Conservation (phyloP, 1,140 invertebrate genomes). For the Bombus confusus region DNA sequence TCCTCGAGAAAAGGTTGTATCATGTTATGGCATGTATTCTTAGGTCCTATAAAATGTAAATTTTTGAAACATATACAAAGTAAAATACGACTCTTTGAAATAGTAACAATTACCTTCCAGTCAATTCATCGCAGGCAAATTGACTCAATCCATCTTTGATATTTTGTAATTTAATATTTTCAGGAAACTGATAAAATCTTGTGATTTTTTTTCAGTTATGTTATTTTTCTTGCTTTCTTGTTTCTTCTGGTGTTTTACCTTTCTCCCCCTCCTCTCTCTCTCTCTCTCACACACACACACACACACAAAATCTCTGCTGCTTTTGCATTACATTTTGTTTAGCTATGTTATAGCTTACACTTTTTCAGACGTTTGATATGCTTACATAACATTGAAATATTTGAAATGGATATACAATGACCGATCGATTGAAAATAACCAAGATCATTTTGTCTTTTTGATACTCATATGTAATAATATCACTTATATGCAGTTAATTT, state of each 20-base stretch:
- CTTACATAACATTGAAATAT: neutral
- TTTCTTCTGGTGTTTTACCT: neutral
- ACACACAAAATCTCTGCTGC: neutral
- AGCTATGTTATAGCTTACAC: neutral
- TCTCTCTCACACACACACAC: neutral
- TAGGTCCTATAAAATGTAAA: neutral
- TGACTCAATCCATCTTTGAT: neutral
- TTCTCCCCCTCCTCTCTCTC: neutral
- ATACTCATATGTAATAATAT: neutral
- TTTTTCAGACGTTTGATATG: neutral
- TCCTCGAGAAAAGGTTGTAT: slow-evolving; percentile 69
- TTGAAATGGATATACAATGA: neutral
- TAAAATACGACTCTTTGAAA: neutral
- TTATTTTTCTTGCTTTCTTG: neutral
- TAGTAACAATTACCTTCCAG: neutral
- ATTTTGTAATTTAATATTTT: neutral
- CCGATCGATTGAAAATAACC: neutral
- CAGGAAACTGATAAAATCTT: neutral
- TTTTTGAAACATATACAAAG: neutral
- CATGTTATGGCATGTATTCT: slow-evolving; percentile 62
- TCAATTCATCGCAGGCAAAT: slow-evolving; percentile 11
- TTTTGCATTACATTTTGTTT: slow-evolving; percentile 20
- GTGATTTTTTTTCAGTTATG: neutral
- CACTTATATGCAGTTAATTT: neutral
- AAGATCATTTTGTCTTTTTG: neutral